Conservation (phyloP, 2,113 vertebrate genomes). For the Austrofundulus limnaeus region DNA sequence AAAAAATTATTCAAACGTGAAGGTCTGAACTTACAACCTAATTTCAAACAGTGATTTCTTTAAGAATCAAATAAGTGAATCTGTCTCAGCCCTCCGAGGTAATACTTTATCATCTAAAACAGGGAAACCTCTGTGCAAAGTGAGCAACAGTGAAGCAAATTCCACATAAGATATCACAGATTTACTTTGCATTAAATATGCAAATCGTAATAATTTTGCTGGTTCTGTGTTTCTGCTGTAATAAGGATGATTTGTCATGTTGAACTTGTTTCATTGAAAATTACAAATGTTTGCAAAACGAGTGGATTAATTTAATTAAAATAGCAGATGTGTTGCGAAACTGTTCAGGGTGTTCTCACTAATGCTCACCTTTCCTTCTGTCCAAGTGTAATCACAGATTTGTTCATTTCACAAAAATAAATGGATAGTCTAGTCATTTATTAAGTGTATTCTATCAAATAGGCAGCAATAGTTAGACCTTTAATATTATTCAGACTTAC, state of each 20-base stretch:
- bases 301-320: not conserved
- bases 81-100: not conserved
- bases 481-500: no score
- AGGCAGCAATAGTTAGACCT: no score
- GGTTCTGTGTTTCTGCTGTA: not conserved
- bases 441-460: no score
- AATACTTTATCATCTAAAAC: not conserved
- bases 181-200: not conserved
- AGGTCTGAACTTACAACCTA: not conserved
- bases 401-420: no score
- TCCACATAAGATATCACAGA: not conserved
- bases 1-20: not conserved
- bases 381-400: conserved; percentile 2
- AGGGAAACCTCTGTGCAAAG: not conserved
- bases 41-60: not conserved
- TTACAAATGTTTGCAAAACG: not conserved
- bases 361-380: conserved; percentile 1
- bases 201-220: not conserved
- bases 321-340: conserved; percentile 44
- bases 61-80: not conserved
- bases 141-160: not conserved
- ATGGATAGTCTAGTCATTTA: not conserved
- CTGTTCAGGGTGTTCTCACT: conserved; percentile 35
- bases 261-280: not conserved
- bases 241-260: not conserved